Evolutionary conservation across 2,113 vertebrate species (phyloP), one percentile per base, ranked within the genome.

Genomic region (Spea multiplicata): DNA sequence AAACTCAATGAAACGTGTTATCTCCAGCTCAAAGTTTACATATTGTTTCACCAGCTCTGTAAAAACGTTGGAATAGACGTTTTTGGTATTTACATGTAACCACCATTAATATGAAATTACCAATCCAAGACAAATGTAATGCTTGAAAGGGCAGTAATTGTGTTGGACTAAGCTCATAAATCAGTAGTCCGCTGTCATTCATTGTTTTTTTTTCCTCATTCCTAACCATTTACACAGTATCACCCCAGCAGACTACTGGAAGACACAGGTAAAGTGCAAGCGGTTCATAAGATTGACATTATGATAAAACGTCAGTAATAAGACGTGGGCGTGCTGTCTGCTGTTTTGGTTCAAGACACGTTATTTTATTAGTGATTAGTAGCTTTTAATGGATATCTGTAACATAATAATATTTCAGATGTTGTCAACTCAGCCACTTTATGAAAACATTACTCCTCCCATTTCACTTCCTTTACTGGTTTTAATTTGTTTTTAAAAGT

Each of bases 121-220:
- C 71, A 80, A 80, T 80, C 77, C 71, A 80, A 80, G 73, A 80
- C 77, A 73, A 80, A 80, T 73, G 66, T 80, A 73, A 73, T 73
- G 77, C 77, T 80, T 80, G 77, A 80, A 55, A 71, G 64, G 77
- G 73, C 73, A 71, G 73, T 80, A 66, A 80, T 80, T 80, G 62
- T 61, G 52, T 68, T 80, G 77, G 73, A 64, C 77, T 73, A 80
- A 67, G 64, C 77, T 59, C 61, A 66, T 80, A 80, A 73, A 80
- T 80, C 72, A 80, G 50, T 67, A 66, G 70, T 73, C 71, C 44
- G 44, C 62, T 73, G 77, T 73, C 70, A 80, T 80, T 73, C 17
- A n/a, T 48, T 66, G 13, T 72, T 47, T 55, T 44, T 73, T 66
- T 79, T 73, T 57, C 44, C 66, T 64, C 73, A 73, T 44, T 71